phyloP scores from a whole-genome alignment of 2,888 invertebrate genomes.

The Dorcus parallelipipedus region DNA sequence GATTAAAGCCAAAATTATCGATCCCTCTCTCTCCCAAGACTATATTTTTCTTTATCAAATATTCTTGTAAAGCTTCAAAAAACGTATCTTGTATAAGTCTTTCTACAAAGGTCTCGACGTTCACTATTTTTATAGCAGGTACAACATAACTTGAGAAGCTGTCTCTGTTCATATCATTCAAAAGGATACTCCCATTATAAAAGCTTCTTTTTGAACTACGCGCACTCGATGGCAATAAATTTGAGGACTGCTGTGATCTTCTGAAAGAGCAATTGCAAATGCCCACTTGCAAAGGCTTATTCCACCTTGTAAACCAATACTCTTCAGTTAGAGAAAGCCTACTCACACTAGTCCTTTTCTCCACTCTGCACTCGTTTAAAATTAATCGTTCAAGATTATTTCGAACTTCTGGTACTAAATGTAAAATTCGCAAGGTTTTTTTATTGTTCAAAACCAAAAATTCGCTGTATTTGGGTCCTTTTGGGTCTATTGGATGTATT shows the following conservation, averaged over 20 bases:
- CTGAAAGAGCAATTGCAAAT: constrained; percentile 48
- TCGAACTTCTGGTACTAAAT: constrained; percentile 34
- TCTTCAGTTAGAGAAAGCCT: constrained; percentile 46
- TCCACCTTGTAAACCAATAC: constrained; percentile 52
- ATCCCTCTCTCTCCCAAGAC: constrained; percentile 22
- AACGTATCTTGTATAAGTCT: constrained; percentile 43
- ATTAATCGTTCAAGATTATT: constrained; percentile 19
- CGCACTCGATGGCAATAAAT: constrained; percentile 15
- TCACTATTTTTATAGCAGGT: constrained; percentile 36
- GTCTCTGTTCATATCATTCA: constrained; percentile 10
- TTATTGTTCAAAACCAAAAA: constrained; percentile 41
- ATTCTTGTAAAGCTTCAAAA: constrained; percentile 45
- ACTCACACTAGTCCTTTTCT: constrained; percentile 30
- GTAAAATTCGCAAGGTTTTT: constrained; percentile 41
- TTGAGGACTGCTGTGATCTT: constrained; percentile 42
- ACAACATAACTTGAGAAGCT: constrained; percentile 29
- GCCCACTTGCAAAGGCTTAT: constrained; percentile 44
- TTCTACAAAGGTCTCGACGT: constrained; percentile 44
- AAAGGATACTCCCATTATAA: constrained; percentile 3
- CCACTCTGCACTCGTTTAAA: constrained; percentile 22
- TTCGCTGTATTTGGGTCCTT: constrained; percentile 41
- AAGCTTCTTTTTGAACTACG: constrained; percentile 1
- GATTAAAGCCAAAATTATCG: constrained; percentile 39
- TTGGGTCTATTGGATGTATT: constrained; percentile 41
- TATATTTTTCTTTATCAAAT: constrained; percentile 27